Conservation (phyloP, 1,140 invertebrate species). For the Mycetomoellerius zeteki region DNA sequence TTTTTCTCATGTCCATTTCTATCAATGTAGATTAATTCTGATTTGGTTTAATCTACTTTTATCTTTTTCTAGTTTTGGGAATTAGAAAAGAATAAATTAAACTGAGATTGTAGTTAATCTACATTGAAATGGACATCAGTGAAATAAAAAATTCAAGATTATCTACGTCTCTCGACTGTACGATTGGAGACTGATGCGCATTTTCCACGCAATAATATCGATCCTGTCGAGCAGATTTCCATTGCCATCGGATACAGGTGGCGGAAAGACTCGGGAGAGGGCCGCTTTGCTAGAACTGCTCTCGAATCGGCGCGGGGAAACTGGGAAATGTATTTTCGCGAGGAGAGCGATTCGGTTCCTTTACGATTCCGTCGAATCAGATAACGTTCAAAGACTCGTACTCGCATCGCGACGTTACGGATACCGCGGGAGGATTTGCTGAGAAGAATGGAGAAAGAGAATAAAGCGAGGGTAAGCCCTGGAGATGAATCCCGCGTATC, state of each 20-base stretch:
- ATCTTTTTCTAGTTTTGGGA: too few species aligned
- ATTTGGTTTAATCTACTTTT: too few species aligned
- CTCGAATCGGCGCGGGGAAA: constrained; percentile 30
- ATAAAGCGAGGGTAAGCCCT: constrained; percentile 50
- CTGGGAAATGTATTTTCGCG: constrained; percentile 42
- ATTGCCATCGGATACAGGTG: constrained; percentile 9
- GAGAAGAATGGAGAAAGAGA: constrained; percentile 50
- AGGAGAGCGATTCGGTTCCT: constrained; percentile 63
- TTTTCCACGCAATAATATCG: constrained; percentile 30
- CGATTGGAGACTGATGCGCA: not conserved
- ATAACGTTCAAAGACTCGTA: constrained; percentile 64
- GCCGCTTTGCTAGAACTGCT: not conserved
- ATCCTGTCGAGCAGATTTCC: constrained; percentile 38
- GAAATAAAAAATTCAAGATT: not conserved
- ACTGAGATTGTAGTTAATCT: too few species aligned
- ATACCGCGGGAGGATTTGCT: constrained; percentile 50
- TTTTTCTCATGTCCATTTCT: too few species aligned
- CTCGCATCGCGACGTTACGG: constrained; percentile 46
- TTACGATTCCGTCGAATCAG: constrained; percentile 69
- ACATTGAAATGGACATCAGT: not conserved
- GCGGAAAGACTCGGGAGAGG: constrained; percentile 16
- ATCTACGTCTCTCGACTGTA: not conserved
- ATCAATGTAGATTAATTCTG: too few species aligned
- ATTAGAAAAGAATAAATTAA: too few species aligned
- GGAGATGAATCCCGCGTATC: constrained; percentile 71